Evolutionary conservation across 2,888 invertebrate genomes (phyloP), one percentile per base, ranked within the genome.

Genomic region (Antheraea assamensis): DNA sequence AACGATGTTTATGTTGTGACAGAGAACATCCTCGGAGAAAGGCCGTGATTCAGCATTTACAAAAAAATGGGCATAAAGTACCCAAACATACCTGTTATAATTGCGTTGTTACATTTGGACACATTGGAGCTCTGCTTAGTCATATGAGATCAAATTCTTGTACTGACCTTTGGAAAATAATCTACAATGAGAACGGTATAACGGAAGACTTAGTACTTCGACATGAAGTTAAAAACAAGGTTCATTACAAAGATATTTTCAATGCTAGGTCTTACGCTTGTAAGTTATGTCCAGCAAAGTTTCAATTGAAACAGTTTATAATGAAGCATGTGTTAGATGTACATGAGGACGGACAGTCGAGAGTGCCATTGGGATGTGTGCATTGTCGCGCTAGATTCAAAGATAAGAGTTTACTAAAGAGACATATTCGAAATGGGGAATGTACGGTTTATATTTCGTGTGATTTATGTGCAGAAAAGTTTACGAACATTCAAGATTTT

Each of bases 61-160:
- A 95, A 83, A 95, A 95, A 85, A 95, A 94, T 83, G 95, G 95
- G 3, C 91, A 93, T 76, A 94, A 94, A 88, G 95, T 96, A 72
- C 96, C 96, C 1, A 95, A 95, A 79, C 96, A 95, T 79, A 96
- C 96, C 0, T 96, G 96, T 80, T 96, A 96, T 79, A 95, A 95
- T 82, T 96, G 96, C 81, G 95, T 96, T 75, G 89, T 96, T 47
- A 95, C 96, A 0, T 96, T 95, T 76, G 91, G 90, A 8, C 95
- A 95, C 77, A 95, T 95, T 74, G 95, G 95, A 31, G 95, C 95
- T 52, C 80, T 95, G 47, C 88, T 95, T 5, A 95, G 95, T 79
- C 95, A 95, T 78, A 95, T 95, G 95, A 87, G 95, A 76, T 90
- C 94, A 10, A 94, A 95, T 74, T 87, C 90, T 58, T 95, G 95